Evolutionary conservation across 2,113 vertebrate genomes (phyloP).

Genomic region (Pyxicephalus adspersus): DNA sequence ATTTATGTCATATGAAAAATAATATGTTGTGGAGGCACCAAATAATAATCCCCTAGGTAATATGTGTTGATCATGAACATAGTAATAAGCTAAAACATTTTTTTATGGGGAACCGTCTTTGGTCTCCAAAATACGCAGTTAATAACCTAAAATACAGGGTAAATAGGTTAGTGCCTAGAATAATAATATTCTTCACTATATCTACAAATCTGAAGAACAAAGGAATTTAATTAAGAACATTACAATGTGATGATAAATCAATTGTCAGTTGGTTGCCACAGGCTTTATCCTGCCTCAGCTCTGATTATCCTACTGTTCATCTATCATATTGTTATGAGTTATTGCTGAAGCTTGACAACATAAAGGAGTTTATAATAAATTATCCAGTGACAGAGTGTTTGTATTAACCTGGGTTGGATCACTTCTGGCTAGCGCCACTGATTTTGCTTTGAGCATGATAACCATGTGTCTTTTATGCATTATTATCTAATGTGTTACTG

Average conservation of each 20-base stretch:
- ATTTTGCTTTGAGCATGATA: no score
- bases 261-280: neutral
- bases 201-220: neutral
- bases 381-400: neutral
- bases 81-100: no score
- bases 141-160: neutral
- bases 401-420: no score
- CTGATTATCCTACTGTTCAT: neutral
- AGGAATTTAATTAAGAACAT: slow-evolving; percentile 7
- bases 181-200: neutral
- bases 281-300: neutral
- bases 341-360: neutral
- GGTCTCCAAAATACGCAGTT: no score
- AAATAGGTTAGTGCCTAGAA: neutral
- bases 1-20: no score
- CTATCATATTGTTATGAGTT: neutral
- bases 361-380: neutral
- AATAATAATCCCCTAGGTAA: no score
- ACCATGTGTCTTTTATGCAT: no score
- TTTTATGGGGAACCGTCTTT: no score
- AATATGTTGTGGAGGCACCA: no score
- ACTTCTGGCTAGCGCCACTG: no score
- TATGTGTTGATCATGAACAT: no score
- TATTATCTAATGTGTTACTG: no score
- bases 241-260: neutral